Conservation (phyloP, 1,140 invertebrate genomes). For the Drosophila nigrodunni region DNA sequence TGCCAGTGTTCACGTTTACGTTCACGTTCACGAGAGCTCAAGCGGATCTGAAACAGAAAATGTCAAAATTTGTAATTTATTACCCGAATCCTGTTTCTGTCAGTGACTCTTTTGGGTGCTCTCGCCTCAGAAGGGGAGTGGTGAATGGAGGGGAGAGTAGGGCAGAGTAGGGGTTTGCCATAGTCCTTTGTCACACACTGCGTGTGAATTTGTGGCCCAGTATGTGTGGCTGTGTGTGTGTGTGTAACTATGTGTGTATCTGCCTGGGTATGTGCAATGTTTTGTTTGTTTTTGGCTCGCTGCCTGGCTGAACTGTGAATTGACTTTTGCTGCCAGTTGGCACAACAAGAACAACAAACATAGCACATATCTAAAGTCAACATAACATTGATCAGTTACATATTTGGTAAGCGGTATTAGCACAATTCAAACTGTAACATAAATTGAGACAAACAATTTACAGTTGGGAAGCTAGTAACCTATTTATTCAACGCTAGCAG, state of each 20-base stretch:
- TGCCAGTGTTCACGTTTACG: conserved; percentile 43
- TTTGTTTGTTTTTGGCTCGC: conserved; percentile 73
- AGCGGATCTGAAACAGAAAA: conserved; percentile 84
- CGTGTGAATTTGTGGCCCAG: conserved; percentile 78
- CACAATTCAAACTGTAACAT: conserved; percentile 45
- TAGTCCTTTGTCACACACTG: conserved; percentile 80
- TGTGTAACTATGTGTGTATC: conserved; percentile 45
- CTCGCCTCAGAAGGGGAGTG: conserved; percentile 52
- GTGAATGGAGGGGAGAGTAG: no score
- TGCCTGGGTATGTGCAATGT: conserved; percentile 56
- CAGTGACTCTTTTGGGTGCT: conserved; percentile 78
- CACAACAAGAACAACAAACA: conserved; percentile 45
- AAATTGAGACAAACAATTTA: conserved; percentile 14
- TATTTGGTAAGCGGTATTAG: conserved; percentile 62
- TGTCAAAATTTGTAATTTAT: conserved; percentile 85
- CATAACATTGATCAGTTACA: conserved; percentile 58
- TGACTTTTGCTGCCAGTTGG: conserved; percentile 78
- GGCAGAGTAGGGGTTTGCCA: conserved; percentile 5
- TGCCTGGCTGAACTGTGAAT: conserved; percentile 66
- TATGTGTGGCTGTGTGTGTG: conserved; percentile 36
- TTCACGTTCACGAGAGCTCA: conserved; percentile 56
- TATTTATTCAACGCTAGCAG: no score
- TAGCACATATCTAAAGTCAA: conserved; percentile 57
- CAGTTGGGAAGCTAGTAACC: background rate
- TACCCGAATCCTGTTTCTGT: conserved; percentile 84